phyloP scores from a whole-genome alignment of 2,888 invertebrate genomes.

The Pelosia muscerda region DNA sequence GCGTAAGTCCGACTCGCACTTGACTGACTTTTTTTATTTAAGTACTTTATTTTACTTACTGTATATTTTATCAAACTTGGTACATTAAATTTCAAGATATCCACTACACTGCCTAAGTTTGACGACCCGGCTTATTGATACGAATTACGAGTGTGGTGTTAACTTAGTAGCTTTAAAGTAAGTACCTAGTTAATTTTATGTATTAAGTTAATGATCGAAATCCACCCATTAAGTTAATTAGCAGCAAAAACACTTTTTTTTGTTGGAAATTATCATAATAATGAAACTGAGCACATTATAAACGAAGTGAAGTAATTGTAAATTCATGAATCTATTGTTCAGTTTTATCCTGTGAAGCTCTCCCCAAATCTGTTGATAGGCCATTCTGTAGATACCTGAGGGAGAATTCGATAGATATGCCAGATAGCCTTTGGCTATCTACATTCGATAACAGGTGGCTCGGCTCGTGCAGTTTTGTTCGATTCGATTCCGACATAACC shows the following conservation, averaged over 20 bases:
- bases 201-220: not conserved
- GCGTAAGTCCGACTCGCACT: no score
- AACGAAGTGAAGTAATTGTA: not conserved
- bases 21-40: no score
- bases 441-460: no score
- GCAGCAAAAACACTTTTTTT: not conserved
- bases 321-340: not conserved
- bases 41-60: no score
- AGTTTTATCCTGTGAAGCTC: not conserved
- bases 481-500: no score
- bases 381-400: no score
- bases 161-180: not conserved
- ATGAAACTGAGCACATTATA: conserved; percentile 1
- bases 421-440: no score
- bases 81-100: no score
- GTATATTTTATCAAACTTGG: no score
- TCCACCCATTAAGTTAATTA: not conserved
- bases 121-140: not conserved
- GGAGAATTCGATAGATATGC: no score
- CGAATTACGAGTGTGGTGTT: not conserved
- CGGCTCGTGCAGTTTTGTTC: no score
- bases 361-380: no score
- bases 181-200: not conserved
- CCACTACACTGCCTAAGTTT: not conserved
- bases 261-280: not conserved